Conservation (phyloP, 2,888 invertebrate species). For the Tenodera sinensis region DNA sequence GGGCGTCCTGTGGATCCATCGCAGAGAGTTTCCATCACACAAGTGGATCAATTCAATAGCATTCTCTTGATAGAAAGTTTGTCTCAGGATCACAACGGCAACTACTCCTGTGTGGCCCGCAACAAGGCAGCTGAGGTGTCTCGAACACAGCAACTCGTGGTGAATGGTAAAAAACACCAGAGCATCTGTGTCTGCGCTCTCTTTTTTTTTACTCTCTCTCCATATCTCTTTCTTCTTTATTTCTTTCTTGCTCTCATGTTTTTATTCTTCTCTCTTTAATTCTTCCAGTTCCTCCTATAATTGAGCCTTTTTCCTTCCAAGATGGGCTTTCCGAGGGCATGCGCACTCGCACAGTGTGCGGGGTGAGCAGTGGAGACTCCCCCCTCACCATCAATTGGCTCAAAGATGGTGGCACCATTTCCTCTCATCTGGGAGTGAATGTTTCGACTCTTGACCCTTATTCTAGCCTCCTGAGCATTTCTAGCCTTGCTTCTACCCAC, state of each 20-base stretch:
- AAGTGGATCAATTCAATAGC: constrained; percentile 73
- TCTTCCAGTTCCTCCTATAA: constrained; percentile 76
- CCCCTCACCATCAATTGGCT: constrained; percentile 78
- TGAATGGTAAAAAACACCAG: constrained; percentile 65
- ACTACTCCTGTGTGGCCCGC: constrained; percentile 70
- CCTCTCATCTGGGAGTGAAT: constrained; percentile 63
- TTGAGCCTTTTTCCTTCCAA: constrained; percentile 81
- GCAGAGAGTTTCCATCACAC: constrained; percentile 63
- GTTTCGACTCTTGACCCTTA: constrained; percentile 70
- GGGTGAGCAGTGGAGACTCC: constrained; percentile 75
- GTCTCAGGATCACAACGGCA: constrained; percentile 72
- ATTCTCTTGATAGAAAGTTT: constrained; percentile 73
- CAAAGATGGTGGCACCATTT: constrained; percentile 71
- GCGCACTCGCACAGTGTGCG: constrained; percentile 77
- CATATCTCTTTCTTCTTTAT: constrained; percentile 48
- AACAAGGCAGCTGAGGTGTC: constrained; percentile 71
- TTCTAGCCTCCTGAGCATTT: constrained; percentile 73
- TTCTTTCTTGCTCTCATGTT: constrained; percentile 57
- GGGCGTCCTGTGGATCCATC: constrained; percentile 60
- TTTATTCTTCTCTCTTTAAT: constrained; percentile 51
- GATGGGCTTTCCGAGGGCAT: constrained; percentile 77
- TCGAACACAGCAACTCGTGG: constrained; percentile 68
- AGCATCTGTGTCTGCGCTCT: constrained; percentile 12
- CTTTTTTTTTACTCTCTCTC: constrained; percentile 29
- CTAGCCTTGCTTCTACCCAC: constrained; percentile 69